Evolutionary conservation across 1,140 invertebrate species (phyloP).

Genomic region (Drosophila mauritiana): DNA sequence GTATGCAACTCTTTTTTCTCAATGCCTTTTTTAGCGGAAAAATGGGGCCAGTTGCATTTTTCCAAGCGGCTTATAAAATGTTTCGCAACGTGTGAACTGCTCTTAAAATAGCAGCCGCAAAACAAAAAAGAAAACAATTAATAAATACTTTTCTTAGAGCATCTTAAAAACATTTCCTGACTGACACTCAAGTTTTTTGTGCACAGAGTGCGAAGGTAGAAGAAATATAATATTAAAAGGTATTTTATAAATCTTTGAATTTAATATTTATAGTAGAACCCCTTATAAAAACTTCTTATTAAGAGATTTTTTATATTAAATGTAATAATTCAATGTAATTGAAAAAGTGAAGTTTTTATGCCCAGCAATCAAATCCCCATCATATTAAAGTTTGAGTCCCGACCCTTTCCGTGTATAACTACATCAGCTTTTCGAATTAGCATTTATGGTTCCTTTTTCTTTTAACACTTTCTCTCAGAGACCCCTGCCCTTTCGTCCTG

Average conservation of each 20-base stretch:
- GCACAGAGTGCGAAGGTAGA: neutral
- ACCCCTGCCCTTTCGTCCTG: neutral
- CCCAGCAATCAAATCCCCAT: neutral
- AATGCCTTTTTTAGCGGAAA: constrained; percentile 1
- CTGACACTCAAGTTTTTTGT: neutral
- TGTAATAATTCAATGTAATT: too few species aligned
- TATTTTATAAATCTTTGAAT: too few species aligned
- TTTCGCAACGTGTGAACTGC: constrained; percentile 7
- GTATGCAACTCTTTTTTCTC: constrained; percentile 30
- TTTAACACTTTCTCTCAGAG: constrained; percentile 22
- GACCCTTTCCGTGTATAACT: constrained; percentile 21
- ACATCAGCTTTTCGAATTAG: constrained; percentile 18
- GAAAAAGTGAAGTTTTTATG: neutral
- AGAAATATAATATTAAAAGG: too few species aligned
- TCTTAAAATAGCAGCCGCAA: neutral
- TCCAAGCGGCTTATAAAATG: constrained; percentile 33
- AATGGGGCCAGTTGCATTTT: constrained; percentile 12
- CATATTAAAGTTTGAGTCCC: neutral
- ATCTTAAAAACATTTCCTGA: neutral
- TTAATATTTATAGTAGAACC: neutral
- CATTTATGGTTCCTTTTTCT: constrained; percentile 30
- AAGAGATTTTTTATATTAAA: too few species aligned
- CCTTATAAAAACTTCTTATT: too few species aligned
- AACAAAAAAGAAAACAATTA: constrained; percentile 17
- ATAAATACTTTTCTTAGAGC: constrained; percentile 18